Evolutionary conservation across 1,140 invertebrate genomes (phyloP), one percentile per base, ranked within the genome.

Genomic region (Zaprionus ornatus): DNA sequence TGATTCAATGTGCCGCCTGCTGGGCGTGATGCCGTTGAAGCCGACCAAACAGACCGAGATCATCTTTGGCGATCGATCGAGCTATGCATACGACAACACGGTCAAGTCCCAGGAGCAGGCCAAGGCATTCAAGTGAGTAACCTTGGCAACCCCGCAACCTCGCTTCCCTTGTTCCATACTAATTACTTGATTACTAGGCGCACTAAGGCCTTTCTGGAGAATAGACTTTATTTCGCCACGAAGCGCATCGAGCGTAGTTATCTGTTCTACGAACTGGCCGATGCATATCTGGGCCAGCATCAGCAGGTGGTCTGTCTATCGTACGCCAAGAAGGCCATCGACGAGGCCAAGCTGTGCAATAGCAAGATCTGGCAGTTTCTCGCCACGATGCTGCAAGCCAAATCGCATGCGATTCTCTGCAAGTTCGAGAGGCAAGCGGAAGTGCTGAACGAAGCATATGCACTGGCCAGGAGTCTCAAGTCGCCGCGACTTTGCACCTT

Each of bases 321-420:
- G 13, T 79, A 65, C n/a, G 85, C 78, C 6, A 79, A 84, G 4
- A 68, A 62, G 17, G 55, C 80, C 25, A 60, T 81, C 25, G 81
- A 80, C 2, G 84, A 82, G 70, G 75, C 87, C 1, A 66, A 56
- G 27, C 15, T 4, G 0, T 86, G 84, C 57, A 81, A 79, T n/a
- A 91, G 82, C 12, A 77, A 59, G 6, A 64, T 92, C 6, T 92
- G 91, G 91, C 59, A 83, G 25, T 92, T 92, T 13, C 64, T 92
- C 0, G 61, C 76, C 45, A 80, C 74, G 3, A 84, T 92, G 80
- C 12, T 84, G 15, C 76, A 90, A 67, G 82, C 77, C 17, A 92
- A 92, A 52, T 77, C 87, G 13, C 84, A 92, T 50, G 87, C 91
- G 0, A 55, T 90, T 0, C 72, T 92, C 4, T 79, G 82, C 57